phyloP scores from a whole-genome alignment of 2,113 vertebrate species.

The Hirundichthys speculiger region DNA sequence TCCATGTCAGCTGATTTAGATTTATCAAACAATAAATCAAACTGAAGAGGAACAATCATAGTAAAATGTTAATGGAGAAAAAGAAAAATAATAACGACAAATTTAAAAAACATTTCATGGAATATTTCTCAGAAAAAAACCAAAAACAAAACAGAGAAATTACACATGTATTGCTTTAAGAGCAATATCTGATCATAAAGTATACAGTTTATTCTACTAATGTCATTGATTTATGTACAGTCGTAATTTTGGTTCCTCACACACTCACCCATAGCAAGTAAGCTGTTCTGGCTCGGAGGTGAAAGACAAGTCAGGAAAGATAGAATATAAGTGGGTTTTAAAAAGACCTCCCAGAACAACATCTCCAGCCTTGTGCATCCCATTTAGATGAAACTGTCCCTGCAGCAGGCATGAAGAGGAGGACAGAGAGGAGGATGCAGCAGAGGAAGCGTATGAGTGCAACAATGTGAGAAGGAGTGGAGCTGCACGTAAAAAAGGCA shows the following conservation, averaged over 20 bases:
- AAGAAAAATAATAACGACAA: too few species aligned
- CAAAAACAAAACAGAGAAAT: too few species aligned
- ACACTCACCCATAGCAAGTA: constrained; percentile 51
- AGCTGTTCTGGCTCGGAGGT: constrained; percentile 41
- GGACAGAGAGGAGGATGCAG: neutral
- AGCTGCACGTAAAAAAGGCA: neutral
- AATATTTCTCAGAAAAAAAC: neutral
- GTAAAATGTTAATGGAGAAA: too few species aligned
- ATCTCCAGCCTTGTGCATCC: constrained; percentile 55
- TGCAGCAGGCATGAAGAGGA: constrained; percentile 36
- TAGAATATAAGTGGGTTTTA: constrained; percentile 35
- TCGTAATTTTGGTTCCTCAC: neutral
- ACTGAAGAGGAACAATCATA: too few species aligned
- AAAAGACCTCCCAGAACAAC: constrained; percentile 61
- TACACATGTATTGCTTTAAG: neutral
- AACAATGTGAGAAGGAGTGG: neutral
- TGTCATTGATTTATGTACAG: neutral
- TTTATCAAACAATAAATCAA: too few species aligned
- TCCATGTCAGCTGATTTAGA: too few species aligned
- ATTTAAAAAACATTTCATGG: neutral
- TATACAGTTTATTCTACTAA: neutral
- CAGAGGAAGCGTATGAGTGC: neutral
- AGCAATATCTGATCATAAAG: neutral
- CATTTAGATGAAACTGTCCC: constrained; percentile 49
- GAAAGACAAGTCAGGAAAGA: constrained; percentile 46